Conservation (phyloP, 2,113 vertebrate genomes). For the Rallus limicola region DNA sequence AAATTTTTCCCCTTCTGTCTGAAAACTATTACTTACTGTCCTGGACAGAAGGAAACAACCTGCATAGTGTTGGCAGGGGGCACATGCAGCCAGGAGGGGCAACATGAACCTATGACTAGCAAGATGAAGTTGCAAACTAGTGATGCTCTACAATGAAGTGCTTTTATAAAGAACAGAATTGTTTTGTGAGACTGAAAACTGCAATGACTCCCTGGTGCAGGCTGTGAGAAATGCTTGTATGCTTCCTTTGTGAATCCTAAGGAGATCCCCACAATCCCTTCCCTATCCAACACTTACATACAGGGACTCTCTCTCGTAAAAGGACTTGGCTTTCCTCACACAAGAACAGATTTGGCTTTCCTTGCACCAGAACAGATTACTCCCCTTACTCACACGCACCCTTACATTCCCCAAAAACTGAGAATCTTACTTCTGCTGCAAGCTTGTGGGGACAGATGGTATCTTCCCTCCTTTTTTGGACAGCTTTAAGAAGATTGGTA, state of each 20-base stretch:
- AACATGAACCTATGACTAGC: not conserved
- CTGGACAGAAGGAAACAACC: not conserved
- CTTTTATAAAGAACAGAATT: not conserved
- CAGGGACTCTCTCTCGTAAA: not conserved
- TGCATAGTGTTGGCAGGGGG: not conserved
- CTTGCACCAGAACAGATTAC: constrained; percentile 23
- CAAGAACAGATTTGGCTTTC: constrained; percentile 18
- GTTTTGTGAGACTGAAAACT: not conserved
- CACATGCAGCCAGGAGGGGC: not conserved
- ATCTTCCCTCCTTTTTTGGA: constrained; percentile 38
- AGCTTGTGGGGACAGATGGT: constrained; percentile 13
- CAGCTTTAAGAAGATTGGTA: not conserved
- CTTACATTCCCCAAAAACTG: not conserved
- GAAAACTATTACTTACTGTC: not conserved
- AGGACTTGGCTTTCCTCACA: not conserved
- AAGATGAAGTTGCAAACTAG: not conserved
- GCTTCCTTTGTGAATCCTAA: not conserved
- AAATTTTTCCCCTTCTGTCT: not conserved
- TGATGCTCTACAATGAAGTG: not conserved
- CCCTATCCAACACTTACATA: not conserved
- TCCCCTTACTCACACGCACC: not conserved
- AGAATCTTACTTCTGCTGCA: constrained; percentile 24
- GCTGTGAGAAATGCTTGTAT: not conserved
- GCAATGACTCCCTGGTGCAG: not conserved
- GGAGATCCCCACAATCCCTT: not conserved